Conservation (phyloP, 1,140 invertebrate species). For the Bombus terrestris region DNA sequence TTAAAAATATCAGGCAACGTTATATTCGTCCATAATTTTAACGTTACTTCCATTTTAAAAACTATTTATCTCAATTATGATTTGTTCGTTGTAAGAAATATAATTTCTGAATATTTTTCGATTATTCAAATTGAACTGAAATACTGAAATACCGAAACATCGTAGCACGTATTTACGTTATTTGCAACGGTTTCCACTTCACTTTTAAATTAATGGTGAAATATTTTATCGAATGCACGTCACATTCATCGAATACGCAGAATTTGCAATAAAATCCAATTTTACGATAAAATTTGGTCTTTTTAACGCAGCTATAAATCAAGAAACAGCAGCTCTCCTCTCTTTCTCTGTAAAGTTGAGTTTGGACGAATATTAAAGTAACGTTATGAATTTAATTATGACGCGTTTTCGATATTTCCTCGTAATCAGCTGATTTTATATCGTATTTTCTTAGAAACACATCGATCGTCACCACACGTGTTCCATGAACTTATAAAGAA, state of each 20-base stretch:
- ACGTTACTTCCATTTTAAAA: not conserved
- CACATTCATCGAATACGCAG: not conserved
- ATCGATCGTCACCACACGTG: too few species aligned
- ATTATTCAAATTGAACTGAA: too few species aligned
- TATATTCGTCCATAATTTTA: not conserved
- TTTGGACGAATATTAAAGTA: not conserved
- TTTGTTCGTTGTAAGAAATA: not conserved
- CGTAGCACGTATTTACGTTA: not conserved
- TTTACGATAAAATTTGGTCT: not conserved
- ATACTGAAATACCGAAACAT: too few species aligned
- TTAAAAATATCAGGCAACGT: not conserved
- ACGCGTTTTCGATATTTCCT: not conserved
- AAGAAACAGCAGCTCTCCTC: not conserved
- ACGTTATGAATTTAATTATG: not conserved
- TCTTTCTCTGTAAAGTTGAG: not conserved
- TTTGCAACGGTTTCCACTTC: not conserved
- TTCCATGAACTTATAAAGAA: too few species aligned
- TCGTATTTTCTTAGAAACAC: too few species aligned
- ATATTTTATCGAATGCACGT: not conserved
- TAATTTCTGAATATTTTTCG: too few species aligned
- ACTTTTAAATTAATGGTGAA: not conserved
- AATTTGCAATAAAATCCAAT: not conserved
- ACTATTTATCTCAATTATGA: not conserved
- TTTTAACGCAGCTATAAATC: too few species aligned
- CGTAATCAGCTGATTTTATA: too few species aligned